Evolutionary conservation across 2,797 vertebrate genomes (phyloP).

Genomic region (Gymnocypris eckloni): DNA sequence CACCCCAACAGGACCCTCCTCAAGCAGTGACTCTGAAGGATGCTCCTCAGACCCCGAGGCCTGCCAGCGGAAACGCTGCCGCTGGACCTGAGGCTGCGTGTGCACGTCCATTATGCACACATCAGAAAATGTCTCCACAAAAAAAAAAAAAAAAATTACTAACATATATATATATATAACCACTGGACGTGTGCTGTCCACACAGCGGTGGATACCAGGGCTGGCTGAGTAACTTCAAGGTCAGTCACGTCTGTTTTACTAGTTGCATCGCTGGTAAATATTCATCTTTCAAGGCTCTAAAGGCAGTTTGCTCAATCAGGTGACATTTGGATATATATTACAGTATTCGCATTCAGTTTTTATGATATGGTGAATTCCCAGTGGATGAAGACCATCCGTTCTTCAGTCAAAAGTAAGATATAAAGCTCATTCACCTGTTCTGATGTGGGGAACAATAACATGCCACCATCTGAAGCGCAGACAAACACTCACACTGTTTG

Average conservation of each 20-base stretch:
- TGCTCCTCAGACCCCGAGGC: conserved; percentile 81
- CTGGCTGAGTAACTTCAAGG: neutral
- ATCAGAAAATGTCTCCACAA: conserved; percentile 18
- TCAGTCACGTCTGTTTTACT: conserved; percentile 28
- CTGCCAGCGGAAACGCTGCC: conserved; percentile 92
- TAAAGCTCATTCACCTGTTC: neutral
- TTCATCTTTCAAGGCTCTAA: neutral
- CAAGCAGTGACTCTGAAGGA: conserved; percentile 81
- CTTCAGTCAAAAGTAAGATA: conserved; percentile 5
- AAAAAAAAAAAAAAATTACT: conserved; percentile 7
- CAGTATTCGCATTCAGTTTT: conserved; percentile 30
- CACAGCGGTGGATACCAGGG: conserved; percentile 3
- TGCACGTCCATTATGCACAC: conserved; percentile 40
- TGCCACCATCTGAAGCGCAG: neutral
- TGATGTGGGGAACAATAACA: neutral
- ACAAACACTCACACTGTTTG: neutral
- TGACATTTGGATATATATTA: neutral
- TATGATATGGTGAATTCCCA: neutral
- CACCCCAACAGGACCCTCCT: conserved; percentile 68
- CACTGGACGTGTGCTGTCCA: conserved; percentile 10
- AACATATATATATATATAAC: neutral
- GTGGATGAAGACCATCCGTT: conserved; percentile 1
- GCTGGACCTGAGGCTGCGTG: conserved; percentile 84
- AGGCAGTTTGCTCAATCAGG: conserved; percentile 1
- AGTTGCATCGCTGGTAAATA: conserved; percentile 1